Evolutionary conservation across 2,113 vertebrate species (phyloP).

Genomic region (Miniopterus natalensis): DNA sequence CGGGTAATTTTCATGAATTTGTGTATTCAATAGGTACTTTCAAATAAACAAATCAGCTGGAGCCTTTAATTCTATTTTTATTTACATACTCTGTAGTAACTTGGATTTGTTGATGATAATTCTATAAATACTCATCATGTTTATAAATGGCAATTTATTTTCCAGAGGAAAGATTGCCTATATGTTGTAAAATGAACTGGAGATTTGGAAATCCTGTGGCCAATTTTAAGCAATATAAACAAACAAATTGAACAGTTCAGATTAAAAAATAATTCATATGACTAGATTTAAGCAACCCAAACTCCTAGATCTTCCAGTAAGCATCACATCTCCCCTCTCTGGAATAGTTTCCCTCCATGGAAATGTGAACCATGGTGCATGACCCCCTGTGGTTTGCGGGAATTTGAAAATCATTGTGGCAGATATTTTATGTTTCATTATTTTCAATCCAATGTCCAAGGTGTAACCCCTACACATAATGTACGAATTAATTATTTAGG

Average conservation of each 20-base stretch:
- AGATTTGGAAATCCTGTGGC: background rate
- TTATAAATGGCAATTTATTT: slow-evolving; percentile 7
- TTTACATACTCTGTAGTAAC: background rate
- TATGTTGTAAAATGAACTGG: background rate
- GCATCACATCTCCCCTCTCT: background rate
- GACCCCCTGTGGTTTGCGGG: background rate
- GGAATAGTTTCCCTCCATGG: background rate
- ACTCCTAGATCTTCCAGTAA: background rate
- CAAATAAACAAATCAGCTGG: background rate
- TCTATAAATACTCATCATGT: slow-evolving; percentile 21
- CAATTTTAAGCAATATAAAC: background rate
- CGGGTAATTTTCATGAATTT: background rate
- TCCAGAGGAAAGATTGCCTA: background rate
- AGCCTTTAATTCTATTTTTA: background rate
- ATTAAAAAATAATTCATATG: background rate
- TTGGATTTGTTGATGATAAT: slow-evolving; percentile 44
- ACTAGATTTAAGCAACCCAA: background rate
- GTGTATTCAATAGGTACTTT: background rate
- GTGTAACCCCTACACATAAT: background rate
- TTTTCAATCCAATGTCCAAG: background rate
- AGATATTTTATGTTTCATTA: background rate
- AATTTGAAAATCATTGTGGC: background rate
- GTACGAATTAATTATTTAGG: background rate
- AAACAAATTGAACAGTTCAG: background rate
- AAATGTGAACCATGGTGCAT: background rate